These are phyloP conservation scores for Dromius quadrimaculatus DNA, from an alignment of 2,888 invertebrate species.

Conservation along the genomic window DNA sequence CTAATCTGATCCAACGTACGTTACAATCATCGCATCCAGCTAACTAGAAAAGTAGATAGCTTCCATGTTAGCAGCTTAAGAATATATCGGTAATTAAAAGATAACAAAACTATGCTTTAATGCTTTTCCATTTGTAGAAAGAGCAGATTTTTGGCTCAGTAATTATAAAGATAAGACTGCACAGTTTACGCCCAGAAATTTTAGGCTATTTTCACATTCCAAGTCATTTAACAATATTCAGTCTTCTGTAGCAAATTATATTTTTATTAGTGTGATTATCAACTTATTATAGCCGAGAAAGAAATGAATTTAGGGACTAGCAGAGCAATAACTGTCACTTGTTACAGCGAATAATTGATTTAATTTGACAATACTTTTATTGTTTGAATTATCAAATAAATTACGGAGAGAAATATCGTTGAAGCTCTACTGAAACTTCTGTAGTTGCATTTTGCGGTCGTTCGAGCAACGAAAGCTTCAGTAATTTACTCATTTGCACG, in stretches of 20 bases:
- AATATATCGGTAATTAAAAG: slow-evolving; percentile 25
- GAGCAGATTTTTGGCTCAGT: slow-evolving; percentile 27
- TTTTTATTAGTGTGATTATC: slow-evolving; percentile 18
- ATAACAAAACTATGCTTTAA: slow-evolving; percentile 20
- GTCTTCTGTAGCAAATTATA: slow-evolving; percentile 12
- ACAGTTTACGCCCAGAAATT: background rate
- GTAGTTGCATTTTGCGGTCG: background rate
- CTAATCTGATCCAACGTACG: too few species aligned
- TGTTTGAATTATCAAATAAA: too few species aligned
- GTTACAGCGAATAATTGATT: too few species aligned
- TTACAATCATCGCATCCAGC: too few species aligned
- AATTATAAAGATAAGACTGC: slow-evolving; percentile 23
- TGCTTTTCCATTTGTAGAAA: slow-evolving; percentile 5
- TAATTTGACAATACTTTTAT: too few species aligned
- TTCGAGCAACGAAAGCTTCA: slow-evolving; percentile 38
- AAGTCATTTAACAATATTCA: slow-evolving; percentile 17
- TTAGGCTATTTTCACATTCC: slow-evolving; percentile 3
- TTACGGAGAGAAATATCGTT: too few species aligned
- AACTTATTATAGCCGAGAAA: too few species aligned
- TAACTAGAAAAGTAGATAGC: too few species aligned
- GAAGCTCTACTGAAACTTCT: too few species aligned
- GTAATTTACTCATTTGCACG: slow-evolving; percentile 31
- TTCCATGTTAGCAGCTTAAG: too few species aligned
- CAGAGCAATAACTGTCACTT: too few species aligned
- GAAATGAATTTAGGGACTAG: too few species aligned